Evolutionary conservation across 2,888 invertebrate genomes (phyloP), one percentile per base, ranked within the genome.

Genomic region (Isotomurus palustris): DNA sequence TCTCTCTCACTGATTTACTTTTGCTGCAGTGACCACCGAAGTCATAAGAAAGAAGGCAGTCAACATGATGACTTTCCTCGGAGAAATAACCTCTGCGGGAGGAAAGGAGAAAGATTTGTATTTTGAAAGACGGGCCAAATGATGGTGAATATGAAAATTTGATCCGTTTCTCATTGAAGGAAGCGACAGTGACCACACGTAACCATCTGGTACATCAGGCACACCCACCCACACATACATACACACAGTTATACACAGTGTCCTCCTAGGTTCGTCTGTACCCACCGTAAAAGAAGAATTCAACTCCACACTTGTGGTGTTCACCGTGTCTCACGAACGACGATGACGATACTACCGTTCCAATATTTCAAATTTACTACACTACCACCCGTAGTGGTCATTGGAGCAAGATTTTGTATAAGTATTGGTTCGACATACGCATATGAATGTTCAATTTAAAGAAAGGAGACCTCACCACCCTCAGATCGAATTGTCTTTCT

Each of bases 81-180:
- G 48, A 48, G 57, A 57, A 53, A 57, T 57, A 57, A 57, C 51
- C 53, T 53, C 40, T 35, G 28, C 43, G 21, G 17, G n/a, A n/a
- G n/a, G n/a, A n/a, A n/a, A n/a, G n/a, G n/a, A n/a, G n/a, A 54
- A 51, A 64, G 60, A 64, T 66, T 64, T 66, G 58, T 62, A 58
- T 62, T 64, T 59, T 64, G 52, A 45, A 53, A 43, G 47, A 59
- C 36, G 43, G 43, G 24, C 43, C 43, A 43, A 43, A 43, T 43
- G 43, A 43, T 24, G 43, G 43, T 43, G 43, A 43, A 43, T 43
- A 45, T 45, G 27, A 32, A 49, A 49, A 49, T 49, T 49, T 32
- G 49, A 49, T 49, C 49, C 49, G 35, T 47, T 27, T 25, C 28
- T 47, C 47, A 24, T 40, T 40, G n/a, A n/a, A n/a, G n/a, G 24